A percentile compares a stretch with the other conserved stretches of the same genome.
Conservation (phyloP, 2,113 vertebrate genomes). For the Brachyhypopomus gauderio region DNA sequence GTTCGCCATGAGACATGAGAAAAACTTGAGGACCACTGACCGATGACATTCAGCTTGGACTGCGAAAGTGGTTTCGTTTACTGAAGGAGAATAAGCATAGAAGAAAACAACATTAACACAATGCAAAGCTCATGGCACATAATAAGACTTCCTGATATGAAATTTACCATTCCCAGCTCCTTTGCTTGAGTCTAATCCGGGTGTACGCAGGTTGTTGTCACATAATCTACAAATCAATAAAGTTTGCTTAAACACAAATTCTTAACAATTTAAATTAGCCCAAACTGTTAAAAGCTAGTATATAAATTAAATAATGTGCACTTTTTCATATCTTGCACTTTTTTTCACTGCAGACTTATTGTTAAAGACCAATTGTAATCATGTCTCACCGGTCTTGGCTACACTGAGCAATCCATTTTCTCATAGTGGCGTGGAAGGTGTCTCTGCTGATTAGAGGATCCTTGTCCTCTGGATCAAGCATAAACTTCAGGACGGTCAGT, state of each 20-base stretch:
- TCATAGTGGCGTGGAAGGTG: slow-evolving; percentile 71
- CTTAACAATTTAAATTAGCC: neutral
- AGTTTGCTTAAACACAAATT: neutral
- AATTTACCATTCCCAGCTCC: slow-evolving; percentile 63
- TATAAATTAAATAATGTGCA: too few relatives aligned
- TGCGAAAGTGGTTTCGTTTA: slow-evolving; percentile 56
- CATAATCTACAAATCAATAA: slow-evolving; percentile 63
- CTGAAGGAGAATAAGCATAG: slow-evolving; percentile 58
- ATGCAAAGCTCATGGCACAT: neutral
- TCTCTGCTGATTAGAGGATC: slow-evolving; percentile 68
- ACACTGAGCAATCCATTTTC: slow-evolving; percentile 72
- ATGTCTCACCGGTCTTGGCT: slow-evolving; percentile 68
- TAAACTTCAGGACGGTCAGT: slow-evolving; percentile 58
- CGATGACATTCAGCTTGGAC: slow-evolving; percentile 63
- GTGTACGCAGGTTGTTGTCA: slow-evolving; percentile 52
- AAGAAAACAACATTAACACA: neutral
- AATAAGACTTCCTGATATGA: neutral
- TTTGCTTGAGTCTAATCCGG: slow-evolving; percentile 54
- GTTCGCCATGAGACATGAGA: neutral
- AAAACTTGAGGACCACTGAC: slow-evolving; percentile 55
- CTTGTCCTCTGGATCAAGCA: slow-evolving; percentile 68
- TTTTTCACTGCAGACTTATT: too few relatives aligned
- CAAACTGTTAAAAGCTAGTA: too few relatives aligned
- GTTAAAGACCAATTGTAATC: neutral
- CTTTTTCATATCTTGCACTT: too few relatives aligned